Conservation (phyloP, 2,888 invertebrate species). For the Drosophila quasianomalipes region DNA sequence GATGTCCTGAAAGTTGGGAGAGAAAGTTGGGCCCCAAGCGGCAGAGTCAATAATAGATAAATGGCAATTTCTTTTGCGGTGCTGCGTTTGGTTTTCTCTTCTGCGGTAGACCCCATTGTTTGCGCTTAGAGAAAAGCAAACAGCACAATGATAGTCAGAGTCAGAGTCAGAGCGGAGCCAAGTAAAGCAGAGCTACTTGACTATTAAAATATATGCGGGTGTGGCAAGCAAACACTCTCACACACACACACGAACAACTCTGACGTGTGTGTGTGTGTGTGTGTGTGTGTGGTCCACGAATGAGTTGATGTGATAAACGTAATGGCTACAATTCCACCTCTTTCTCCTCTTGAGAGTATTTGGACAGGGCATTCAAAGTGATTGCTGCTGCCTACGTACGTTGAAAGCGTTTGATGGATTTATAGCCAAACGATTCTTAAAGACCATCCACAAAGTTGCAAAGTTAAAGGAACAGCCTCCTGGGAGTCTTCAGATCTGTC, state of each 20-base stretch:
- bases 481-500: neutral
- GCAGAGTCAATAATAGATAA: constrained; percentile 76
- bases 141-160: constrained; percentile 15
- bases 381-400: constrained; percentile 50
- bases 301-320: constrained; percentile 64
- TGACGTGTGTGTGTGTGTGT: constrained; percentile 20
- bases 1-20: constrained; percentile 27
- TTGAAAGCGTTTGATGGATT: constrained; percentile 53
- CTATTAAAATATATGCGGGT: constrained; percentile 81
- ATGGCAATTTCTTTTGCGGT: constrained; percentile 76
- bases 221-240: constrained; percentile 12
- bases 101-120: constrained; percentile 58
- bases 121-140: constrained; percentile 68
- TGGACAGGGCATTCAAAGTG: constrained; percentile 65
- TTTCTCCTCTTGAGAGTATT: constrained; percentile 1
- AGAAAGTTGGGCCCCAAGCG: constrained; percentile 31
- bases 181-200: constrained; percentile 54
- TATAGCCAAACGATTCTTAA: constrained; percentile 36
- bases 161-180: neutral
- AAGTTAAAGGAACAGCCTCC: constrained; percentile 26
- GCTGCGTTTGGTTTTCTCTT: constrained; percentile 36
- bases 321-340: constrained; percentile 49
- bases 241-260: constrained; percentile 6
- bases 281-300: constrained; percentile 7
- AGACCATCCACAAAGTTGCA: neutral